Percentiles rank a stretch among this genome's conserved stretches.
Conservation (phyloP, 2,888 invertebrate species). For the Pachydiplax longipennis region DNA sequence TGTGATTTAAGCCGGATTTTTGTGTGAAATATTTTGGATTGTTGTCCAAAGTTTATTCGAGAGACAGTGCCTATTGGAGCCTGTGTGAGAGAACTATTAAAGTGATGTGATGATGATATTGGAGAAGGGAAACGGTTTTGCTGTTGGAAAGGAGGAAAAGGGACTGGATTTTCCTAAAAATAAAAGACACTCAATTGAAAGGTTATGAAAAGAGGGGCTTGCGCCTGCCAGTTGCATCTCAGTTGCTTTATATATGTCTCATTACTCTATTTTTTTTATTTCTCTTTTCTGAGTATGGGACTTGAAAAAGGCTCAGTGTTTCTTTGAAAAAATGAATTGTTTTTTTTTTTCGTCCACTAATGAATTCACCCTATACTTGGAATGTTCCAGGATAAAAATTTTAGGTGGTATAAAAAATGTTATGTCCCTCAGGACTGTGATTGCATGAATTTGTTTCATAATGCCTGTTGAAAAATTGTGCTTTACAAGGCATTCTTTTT, state of each 20-base stretch:
- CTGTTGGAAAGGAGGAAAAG: neutral
- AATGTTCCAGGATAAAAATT: slow-evolving; percentile 7
- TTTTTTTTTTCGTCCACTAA: neutral
- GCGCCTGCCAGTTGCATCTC: neutral
- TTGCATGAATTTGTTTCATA: slow-evolving; percentile 30
- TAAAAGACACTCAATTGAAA: neutral
- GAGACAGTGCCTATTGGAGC: neutral
- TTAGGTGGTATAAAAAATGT: neutral
- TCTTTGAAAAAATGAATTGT: neutral
- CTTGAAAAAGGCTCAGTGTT: slow-evolving; percentile 14
- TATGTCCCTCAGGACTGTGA: slow-evolving; percentile 26
- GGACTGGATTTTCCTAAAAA: slow-evolving; percentile 29
- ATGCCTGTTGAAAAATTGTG: slow-evolving; percentile 17
- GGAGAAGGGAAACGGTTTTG: neutral
- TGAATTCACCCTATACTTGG: neutral
- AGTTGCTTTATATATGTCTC: slow-evolving; percentile 12
- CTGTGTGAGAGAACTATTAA: neutral
- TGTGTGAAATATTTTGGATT: slow-evolving; percentile 5
- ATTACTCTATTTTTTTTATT: neutral
- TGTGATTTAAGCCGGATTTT: neutral
- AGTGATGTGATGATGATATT: neutral
- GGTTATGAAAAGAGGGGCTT: neutral
- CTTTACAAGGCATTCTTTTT: slow-evolving; percentile 22
- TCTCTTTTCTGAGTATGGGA: neutral
- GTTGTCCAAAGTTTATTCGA: neutral